These are phyloP conservation scores for Aplysina aerophoba DNA, from an alignment of 37 sponge, comb jelly and placozoan genomes.

Conservation along the genomic window DNA sequence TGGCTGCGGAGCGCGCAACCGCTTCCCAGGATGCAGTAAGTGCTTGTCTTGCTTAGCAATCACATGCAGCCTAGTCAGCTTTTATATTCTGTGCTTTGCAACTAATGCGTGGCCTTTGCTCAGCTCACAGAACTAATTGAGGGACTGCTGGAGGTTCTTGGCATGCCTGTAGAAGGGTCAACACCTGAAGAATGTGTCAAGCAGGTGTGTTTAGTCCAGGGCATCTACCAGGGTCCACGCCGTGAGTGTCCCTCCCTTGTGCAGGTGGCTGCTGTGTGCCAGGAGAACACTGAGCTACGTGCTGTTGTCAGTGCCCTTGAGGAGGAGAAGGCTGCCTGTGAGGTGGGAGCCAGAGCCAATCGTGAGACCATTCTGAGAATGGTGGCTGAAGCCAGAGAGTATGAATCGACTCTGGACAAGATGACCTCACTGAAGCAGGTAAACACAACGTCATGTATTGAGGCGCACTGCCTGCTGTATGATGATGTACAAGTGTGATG, in stretches of 20 bases:
- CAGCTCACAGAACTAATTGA: neutral
- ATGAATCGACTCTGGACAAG: conserved; percentile 27
- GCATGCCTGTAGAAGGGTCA: neutral
- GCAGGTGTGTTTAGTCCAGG: neutral
- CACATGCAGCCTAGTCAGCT: neutral
- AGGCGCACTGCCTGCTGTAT: neutral
- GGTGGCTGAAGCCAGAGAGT: conserved; percentile 62
- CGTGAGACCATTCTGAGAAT: conserved; percentile 79
- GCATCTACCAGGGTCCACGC: no score
- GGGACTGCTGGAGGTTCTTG: neutral
- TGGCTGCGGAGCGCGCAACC: neutral
- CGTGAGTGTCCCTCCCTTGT: no score
- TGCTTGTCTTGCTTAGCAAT: neutral
- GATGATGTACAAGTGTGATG: neutral
- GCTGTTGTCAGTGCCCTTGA: no score
- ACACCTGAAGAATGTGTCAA: neutral
- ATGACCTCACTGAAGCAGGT: conserved; percentile 43
- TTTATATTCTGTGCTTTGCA: no score
- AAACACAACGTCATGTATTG: neutral
- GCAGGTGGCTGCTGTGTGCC: no score
- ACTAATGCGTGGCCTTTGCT: neutral
- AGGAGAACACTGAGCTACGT: no score
- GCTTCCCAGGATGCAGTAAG: conserved; percentile 11
- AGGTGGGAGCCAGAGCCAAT: conserved; percentile 2
- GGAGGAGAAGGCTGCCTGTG: neutral